Conservation (phyloP, 2,797 vertebrate species). For the Ataeniobius toweri region DNA sequence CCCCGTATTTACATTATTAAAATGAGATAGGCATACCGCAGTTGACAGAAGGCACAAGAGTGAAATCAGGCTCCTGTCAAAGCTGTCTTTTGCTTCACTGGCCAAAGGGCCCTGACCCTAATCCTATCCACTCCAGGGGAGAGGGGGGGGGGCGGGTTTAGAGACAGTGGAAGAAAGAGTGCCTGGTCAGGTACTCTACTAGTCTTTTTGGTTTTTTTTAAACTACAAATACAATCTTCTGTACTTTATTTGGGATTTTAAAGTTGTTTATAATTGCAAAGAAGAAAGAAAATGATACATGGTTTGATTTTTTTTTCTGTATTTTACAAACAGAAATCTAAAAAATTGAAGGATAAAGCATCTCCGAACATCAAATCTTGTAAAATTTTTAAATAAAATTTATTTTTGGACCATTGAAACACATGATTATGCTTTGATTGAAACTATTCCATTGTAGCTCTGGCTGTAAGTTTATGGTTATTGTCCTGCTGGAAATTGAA, state of each 20-base stretch:
- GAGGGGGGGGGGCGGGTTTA: constrained; percentile 45
- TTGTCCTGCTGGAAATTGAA: too few relatives aligned
- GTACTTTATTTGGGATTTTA: not conserved
- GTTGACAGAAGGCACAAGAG: constrained; percentile 78
- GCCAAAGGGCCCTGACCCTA: constrained; percentile 78
- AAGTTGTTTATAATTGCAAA: not conserved
- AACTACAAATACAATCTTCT: not conserved
- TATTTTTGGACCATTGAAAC: not conserved
- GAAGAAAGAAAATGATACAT: not conserved
- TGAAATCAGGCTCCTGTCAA: constrained; percentile 80
- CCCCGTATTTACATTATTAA: constrained; percentile 81
- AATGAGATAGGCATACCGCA: constrained; percentile 76
- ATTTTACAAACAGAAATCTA: not conserved
- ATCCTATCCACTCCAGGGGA: constrained; percentile 78
- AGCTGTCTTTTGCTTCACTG: constrained; percentile 81
- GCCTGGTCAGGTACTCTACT: not conserved
- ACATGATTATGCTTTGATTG: not conserved
- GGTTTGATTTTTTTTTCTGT: not conserved
- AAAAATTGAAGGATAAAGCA: not conserved
- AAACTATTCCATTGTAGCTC: too few relatives aligned
- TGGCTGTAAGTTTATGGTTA: too few relatives aligned
- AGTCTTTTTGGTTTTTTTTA: not conserved
- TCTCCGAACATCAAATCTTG: not conserved
- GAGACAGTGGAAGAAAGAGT: constrained; percentile 42
- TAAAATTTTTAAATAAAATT: not conserved